Conservation (phyloP, 2,113 vertebrate genomes). For the Apaloderma vittatum region DNA sequence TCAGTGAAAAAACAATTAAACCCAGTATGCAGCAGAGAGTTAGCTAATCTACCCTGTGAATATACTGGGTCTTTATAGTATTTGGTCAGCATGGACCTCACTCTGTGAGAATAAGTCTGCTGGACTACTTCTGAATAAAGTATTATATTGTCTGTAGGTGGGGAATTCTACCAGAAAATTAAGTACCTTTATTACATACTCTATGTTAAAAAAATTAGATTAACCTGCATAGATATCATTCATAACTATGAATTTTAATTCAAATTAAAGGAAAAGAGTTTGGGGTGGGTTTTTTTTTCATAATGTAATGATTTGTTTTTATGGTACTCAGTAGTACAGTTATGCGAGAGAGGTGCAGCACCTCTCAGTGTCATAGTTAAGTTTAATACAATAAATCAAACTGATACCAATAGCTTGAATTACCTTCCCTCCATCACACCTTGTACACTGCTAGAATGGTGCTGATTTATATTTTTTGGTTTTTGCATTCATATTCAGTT, state of each 20-base stretch:
- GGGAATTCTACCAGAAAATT: constrained; percentile 30
- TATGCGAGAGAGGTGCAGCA: not conserved
- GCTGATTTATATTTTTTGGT: not conserved
- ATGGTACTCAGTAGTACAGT: not conserved
- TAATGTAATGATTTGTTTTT: not conserved
- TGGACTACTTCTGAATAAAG: not conserved
- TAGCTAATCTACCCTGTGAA: not conserved
- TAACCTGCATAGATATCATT: not conserved
- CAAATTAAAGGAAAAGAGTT: not conserved
- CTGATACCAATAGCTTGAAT: not conserved
- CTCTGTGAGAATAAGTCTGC: not conserved
- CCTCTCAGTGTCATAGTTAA: not conserved
- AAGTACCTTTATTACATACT: not conserved
- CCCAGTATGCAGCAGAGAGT: not conserved
- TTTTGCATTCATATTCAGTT: not conserved
- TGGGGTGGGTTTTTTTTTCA: not conserved
- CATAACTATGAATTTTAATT: not conserved
- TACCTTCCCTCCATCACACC: not conserved
- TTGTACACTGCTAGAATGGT: not conserved
- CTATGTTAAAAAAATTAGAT: not conserved
- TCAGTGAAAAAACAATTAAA: not conserved
- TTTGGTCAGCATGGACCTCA: not conserved
- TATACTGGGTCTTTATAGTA: not conserved
- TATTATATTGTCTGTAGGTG: not conserved
- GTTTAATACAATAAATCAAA: not conserved